A percentile compares a stretch with the other conserved stretches of the same genome.
phyloP scores from a whole-genome alignment of 2,888 invertebrate genomes.

The Agrotis puta region DNA sequence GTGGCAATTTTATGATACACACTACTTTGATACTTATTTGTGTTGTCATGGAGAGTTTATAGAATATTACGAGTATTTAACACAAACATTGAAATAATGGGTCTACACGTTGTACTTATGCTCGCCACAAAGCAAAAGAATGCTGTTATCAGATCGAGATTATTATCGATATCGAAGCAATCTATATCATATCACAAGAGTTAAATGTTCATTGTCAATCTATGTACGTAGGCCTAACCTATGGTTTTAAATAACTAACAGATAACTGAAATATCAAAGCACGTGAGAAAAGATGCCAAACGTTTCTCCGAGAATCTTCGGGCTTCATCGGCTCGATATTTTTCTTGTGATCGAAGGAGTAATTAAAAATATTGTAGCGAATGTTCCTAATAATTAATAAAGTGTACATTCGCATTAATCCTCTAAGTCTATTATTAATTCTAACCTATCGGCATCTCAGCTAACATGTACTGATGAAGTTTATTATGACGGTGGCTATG shows the following conservation, averaged over 20 bases:
- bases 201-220: background rate
- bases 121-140: background rate
- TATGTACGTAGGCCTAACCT: background rate
- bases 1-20: constrained; percentile 47
- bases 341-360: background rate
- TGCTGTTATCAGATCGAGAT: background rate
- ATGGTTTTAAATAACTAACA: background rate
- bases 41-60: background rate
- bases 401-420: background rate
- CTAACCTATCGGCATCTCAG: background rate
- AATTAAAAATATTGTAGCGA: background rate
- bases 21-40: constrained; percentile 1
- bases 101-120: too few species aligned
- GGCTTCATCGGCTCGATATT: background rate
- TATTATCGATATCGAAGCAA: background rate
- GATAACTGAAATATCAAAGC: background rate
- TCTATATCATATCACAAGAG: background rate
- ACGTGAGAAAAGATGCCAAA: too few species aligned
- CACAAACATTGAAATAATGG: background rate
- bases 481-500: constrained; percentile 59
- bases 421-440: background rate
- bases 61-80: too few species aligned
- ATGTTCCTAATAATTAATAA: background rate
- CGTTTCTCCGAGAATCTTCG: background rate
- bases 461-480: constrained; percentile 39